Percentiles rank a stretch among this genome's conserved stretches.
These are phyloP conservation scores for Mylabris phalerata DNA, from an alignment of 1,140 invertebrate species.

Conservation along the genomic window DNA sequence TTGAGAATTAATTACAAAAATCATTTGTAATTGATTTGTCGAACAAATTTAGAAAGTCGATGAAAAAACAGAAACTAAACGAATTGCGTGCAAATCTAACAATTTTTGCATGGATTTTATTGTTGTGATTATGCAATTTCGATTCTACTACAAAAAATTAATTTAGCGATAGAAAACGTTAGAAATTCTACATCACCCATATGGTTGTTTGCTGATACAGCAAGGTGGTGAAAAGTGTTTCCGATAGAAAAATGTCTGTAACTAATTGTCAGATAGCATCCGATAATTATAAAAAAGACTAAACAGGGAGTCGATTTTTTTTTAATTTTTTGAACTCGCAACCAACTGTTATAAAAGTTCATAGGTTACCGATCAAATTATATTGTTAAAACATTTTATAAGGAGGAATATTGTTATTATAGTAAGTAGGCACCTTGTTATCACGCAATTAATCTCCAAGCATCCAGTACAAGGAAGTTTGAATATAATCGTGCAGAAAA, in stretches of 20 bases:
- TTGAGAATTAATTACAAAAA: constrained; percentile 3
- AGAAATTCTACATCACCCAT: too few species aligned
- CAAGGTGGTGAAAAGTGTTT: constrained; percentile 2
- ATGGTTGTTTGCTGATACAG: background rate
- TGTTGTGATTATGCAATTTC: constrained; percentile 2
- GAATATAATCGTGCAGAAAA: constrained; percentile 6
- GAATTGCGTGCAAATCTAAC: constrained; percentile 10
- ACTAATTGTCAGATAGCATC: too few species aligned
- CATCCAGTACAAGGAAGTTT: constrained; percentile 4
- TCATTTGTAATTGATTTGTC: constrained; percentile 5
- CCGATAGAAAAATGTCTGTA: background rate
- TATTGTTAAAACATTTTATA: too few species aligned
- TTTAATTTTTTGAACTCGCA: too few species aligned
- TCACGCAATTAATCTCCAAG: background rate
- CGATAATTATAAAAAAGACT: too few species aligned
- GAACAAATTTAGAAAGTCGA: constrained; percentile 4
- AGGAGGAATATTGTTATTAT: too few species aligned
- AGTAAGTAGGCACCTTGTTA: too few species aligned
- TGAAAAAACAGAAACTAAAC: background rate
- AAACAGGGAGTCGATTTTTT: too few species aligned
- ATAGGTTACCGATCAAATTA: too few species aligned
- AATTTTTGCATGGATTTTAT: constrained; percentile 6
- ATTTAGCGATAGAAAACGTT: background rate
- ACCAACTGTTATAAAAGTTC: too few species aligned
- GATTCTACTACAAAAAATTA: background rate